These are phyloP conservation scores for Hedychridium roseum DNA, from an alignment of 2,888 invertebrate species.

Conservation along the genomic window DNA sequence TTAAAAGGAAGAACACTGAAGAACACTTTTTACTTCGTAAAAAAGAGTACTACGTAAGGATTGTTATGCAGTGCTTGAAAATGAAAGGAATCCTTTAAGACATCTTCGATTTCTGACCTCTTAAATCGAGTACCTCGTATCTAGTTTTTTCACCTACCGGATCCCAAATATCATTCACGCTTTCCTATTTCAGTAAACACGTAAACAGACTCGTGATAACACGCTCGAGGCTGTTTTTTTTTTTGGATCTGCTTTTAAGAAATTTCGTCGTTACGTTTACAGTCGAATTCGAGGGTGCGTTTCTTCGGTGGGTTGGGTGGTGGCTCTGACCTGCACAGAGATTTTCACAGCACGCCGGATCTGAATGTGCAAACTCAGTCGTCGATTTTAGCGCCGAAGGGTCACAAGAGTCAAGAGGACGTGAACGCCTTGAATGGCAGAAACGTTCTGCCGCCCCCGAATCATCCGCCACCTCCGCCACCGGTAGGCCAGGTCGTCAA, in stretches of 20 bases:
- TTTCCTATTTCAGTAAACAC: too few species aligned
- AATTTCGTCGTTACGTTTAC: conserved; percentile 32
- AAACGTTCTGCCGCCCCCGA: conserved; percentile 77
- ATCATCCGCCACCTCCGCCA: conserved; percentile 84
- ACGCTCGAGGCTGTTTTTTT: too few species aligned
- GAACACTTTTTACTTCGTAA: too few species aligned
- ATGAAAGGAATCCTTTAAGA: too few species aligned
- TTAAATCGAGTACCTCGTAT: too few species aligned
- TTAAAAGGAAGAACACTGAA: too few species aligned
- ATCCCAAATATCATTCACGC: too few species aligned
- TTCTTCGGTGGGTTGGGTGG: conserved; percentile 65
- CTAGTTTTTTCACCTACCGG: too few species aligned
- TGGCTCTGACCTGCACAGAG: conserved; percentile 74
- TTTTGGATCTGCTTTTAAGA: conserved; percentile 12
- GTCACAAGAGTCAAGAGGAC: conserved; percentile 78
- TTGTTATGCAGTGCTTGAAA: too few species aligned
- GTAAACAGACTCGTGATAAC: too few species aligned
- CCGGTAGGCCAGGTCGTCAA: conserved; percentile 77
- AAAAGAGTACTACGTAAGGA: too few species aligned
- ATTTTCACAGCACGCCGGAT: conserved; percentile 92
- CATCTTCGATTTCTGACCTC: too few species aligned
- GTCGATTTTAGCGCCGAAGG: conserved; percentile 59
- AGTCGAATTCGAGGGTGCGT: conserved; percentile 67
- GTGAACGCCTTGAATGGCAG: conserved; percentile 65
- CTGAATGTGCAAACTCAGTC: conserved; percentile 59